These are phyloP conservation scores for Oxygymnocypris stewartii DNA, from an alignment of 2,113 vertebrate genomes.

Conservation along the genomic window DNA sequence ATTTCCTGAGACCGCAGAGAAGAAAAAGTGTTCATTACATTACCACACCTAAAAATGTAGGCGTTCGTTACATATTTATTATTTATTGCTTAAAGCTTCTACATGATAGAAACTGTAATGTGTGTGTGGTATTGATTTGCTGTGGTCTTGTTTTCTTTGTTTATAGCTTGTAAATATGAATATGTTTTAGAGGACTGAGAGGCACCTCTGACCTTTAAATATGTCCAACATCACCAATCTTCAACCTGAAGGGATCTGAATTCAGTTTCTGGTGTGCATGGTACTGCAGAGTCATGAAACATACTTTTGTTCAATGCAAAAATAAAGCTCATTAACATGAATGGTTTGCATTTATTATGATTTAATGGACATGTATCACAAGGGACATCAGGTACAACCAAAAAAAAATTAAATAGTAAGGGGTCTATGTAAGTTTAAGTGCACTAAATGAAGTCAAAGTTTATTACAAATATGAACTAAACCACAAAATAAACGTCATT, in stretches of 20 bases:
- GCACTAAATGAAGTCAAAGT: no score
- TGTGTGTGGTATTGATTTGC: slow-evolving; percentile 32
- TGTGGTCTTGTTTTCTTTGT: slow-evolving; percentile 10
- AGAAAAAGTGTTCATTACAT: background rate
- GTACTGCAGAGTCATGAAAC: background rate
- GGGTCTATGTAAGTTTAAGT: background rate
- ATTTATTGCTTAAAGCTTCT: slow-evolving; percentile 25
- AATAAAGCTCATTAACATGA: slow-evolving; percentile 1
- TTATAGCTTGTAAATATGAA: slow-evolving; percentile 15
- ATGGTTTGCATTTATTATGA: background rate
- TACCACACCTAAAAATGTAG: background rate
- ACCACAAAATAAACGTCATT: no score
- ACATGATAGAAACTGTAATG: background rate
- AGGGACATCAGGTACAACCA: no score
- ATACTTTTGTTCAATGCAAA: slow-evolving; percentile 6
- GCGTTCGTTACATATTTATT: slow-evolving; percentile 30
- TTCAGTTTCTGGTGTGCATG: background rate
- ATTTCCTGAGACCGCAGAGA: background rate
- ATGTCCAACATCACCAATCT: background rate
- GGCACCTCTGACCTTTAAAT: slow-evolving; percentile 8
- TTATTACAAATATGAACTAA: no score
- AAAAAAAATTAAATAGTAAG: background rate
- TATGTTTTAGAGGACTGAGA: slow-evolving; percentile 9
- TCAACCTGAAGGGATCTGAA: background rate
- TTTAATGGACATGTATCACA: background rate